A percentile compares a stretch with the other conserved stretches of the same genome.
Evolutionary conservation across 2,797 vertebrate species (phyloP).

Genomic region (Philypnodon macrostomus): DNA sequence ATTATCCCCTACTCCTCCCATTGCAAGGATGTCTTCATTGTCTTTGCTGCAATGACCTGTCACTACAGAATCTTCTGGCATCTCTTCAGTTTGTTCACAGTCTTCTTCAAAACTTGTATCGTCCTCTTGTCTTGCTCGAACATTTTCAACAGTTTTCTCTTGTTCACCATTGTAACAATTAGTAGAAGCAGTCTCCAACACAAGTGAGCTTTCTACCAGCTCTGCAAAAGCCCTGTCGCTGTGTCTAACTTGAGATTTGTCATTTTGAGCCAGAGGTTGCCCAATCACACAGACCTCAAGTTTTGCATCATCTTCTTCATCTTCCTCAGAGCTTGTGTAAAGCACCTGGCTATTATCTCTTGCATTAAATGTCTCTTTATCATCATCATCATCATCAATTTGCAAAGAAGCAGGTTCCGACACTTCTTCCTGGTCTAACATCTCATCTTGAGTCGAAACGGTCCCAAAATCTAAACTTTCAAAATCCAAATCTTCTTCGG

Average conservation of each 20-base stretch:
- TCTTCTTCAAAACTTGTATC: too few relatives aligned
- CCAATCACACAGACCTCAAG: too few relatives aligned
- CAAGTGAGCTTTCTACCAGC: too few relatives aligned
- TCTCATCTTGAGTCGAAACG: conserved; percentile 11
- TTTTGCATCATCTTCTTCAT: conserved; percentile 20
- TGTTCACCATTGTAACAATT: too few relatives aligned
- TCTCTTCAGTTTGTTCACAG: too few relatives aligned
- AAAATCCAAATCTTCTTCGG: conserved; percentile 67
- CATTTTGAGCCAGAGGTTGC: too few relatives aligned
- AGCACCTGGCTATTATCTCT: conserved; percentile 16
- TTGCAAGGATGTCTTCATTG: conserved; percentile 44
- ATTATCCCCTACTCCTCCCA: conserved; percentile 49
- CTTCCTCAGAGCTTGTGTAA: conserved; percentile 43
- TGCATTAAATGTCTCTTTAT: background rate
- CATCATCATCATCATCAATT: conserved; percentile 19
- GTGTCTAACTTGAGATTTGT: too few relatives aligned
- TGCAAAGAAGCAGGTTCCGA: conserved; percentile 23
- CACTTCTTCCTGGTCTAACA: conserved; percentile 46
- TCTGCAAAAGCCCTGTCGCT: too few relatives aligned
- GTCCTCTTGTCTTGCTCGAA: too few relatives aligned
- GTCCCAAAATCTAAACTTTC: conserved; percentile 49
- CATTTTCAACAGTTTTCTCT: too few relatives aligned
- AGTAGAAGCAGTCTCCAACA: too few relatives aligned
- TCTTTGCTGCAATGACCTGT: conserved; percentile 5
- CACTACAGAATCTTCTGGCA: conserved; percentile 33